A percentile compares a stretch with the other conserved stretches of the same genome.
These are phyloP conservation scores for Diploptera punctata DNA, from an alignment of 2,888 invertebrate genomes.

Conservation along the genomic window DNA sequence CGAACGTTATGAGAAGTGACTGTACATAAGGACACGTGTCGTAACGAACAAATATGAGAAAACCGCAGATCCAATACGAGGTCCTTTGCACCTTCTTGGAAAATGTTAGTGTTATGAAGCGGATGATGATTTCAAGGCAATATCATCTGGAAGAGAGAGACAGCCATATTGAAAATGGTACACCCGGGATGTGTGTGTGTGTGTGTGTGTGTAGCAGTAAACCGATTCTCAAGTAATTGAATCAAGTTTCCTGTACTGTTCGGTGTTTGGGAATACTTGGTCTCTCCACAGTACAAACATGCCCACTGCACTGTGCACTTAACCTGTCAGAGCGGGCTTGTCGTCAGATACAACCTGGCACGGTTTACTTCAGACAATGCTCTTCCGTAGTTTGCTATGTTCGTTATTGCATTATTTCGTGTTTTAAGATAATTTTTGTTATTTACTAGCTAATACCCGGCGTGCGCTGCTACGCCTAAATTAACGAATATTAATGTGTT, in stretches of 20 bases:
- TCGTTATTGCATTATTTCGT: no score
- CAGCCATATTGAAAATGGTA: background rate
- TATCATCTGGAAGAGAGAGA: background rate
- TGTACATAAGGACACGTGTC: background rate
- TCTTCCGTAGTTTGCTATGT: no score
- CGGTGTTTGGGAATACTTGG: background rate
- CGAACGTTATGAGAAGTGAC: no score
- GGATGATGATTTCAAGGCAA: background rate
- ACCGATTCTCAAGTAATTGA: conserved; percentile 12
- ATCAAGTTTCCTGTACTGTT: conserved; percentile 2
- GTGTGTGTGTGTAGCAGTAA: background rate
- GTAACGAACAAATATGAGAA: background rate
- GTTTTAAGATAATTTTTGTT: no score
- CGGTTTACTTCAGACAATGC: no score
- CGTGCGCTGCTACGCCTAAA: no score
- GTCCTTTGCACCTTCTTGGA: background rate
- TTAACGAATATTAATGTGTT: no score
- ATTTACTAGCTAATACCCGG: no score
- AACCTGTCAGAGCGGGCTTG: no score
- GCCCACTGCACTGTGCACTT: no score
- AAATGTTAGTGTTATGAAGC: background rate
- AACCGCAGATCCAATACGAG: background rate
- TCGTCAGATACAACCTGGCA: no score
- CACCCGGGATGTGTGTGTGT: background rate
- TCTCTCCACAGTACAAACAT: no score